phyloP scores from a whole-genome alignment of 1,140 invertebrate species.

The Carcinoscorpius rotundicauda region DNA sequence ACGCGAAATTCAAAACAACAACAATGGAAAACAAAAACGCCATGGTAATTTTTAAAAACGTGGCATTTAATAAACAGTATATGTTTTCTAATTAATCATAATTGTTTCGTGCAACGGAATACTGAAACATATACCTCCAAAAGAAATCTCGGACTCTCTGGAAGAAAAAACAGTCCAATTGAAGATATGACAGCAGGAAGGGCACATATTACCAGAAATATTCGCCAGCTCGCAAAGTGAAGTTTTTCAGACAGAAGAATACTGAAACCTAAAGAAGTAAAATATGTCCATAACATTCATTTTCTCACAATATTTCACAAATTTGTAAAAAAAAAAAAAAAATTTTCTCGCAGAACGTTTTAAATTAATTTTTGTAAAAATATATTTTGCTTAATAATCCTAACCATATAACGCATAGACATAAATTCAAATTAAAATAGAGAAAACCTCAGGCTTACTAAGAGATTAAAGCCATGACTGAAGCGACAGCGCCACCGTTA shows the following conservation, averaged over 20 bases:
- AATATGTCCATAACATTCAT: neutral
- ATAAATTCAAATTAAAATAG: too few species aligned
- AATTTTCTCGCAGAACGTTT: too few species aligned
- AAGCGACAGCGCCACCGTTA: too few species aligned
- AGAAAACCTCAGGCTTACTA: too few species aligned
- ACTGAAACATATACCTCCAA: constrained; percentile 27
- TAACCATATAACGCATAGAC: neutral
- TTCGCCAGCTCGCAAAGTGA: constrained; percentile 65
- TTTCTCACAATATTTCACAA: neutral
- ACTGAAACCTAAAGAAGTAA: constrained; percentile 36
- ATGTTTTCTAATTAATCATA: too few species aligned
- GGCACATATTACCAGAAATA: constrained; percentile 52
- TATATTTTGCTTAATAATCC: neutral
- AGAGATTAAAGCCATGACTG: too few species aligned
- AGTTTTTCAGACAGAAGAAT: constrained; percentile 52
- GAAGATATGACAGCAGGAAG: constrained; percentile 56
- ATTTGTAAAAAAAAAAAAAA: too few species aligned
- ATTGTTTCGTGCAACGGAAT: too few species aligned
- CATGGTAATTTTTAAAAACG: too few species aligned
- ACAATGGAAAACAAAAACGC: too few species aligned
- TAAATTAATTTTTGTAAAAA: neutral
- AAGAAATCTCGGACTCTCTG: constrained; percentile 60
- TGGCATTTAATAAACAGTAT: too few species aligned
- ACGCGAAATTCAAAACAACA: too few species aligned
- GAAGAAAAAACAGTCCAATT: constrained; percentile 54